Percentiles rank a stretch among this genome's conserved stretches.
Evolutionary conservation across 1,140 invertebrate genomes (phyloP).

Genomic region (Antheraea pernyi): DNA sequence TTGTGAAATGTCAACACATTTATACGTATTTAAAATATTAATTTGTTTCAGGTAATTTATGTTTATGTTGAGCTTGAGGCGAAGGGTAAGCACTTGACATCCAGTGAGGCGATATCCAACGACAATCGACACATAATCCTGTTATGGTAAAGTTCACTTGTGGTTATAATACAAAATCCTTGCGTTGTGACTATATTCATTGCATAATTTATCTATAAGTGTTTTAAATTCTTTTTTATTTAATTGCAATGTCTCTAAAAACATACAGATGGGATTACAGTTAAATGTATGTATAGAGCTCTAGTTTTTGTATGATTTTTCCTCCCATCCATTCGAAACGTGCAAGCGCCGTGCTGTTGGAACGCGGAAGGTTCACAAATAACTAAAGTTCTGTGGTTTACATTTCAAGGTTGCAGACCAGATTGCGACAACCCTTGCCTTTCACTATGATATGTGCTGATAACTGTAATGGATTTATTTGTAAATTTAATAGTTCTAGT

Average conservation of each 20-base stretch:
- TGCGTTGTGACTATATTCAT: too few species aligned
- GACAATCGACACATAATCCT: too few species aligned
- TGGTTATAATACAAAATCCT: too few species aligned
- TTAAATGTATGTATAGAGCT: not conserved
- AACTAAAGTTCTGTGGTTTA: constrained; percentile 5
- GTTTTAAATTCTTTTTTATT: too few species aligned
- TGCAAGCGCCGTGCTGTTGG: not conserved
- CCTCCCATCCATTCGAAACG: constrained; percentile 1
- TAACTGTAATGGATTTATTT: not conserved
- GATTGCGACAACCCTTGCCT: constrained; percentile 6
- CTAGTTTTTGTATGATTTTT: constrained; percentile 1
- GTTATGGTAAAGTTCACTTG: too few species aligned
- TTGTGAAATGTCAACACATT: constrained; percentile 54
- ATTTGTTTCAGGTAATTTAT: constrained; percentile 55
- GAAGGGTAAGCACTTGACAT: constrained; percentile 4
- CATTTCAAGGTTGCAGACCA: not conserved
- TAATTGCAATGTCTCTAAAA: too few species aligned
- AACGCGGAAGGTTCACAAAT: constrained; percentile 18
- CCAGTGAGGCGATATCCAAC: not conserved
- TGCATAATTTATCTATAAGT: too few species aligned
- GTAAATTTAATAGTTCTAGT: not conserved
- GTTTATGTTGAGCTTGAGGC: constrained; percentile 1
- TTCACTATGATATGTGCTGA: not conserved
- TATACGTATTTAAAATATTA: constrained; percentile 41
- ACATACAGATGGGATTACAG: too few species aligned